Conservation (phyloP, 2,888 invertebrate genomes). For the Chymomyza caudatula region DNA sequence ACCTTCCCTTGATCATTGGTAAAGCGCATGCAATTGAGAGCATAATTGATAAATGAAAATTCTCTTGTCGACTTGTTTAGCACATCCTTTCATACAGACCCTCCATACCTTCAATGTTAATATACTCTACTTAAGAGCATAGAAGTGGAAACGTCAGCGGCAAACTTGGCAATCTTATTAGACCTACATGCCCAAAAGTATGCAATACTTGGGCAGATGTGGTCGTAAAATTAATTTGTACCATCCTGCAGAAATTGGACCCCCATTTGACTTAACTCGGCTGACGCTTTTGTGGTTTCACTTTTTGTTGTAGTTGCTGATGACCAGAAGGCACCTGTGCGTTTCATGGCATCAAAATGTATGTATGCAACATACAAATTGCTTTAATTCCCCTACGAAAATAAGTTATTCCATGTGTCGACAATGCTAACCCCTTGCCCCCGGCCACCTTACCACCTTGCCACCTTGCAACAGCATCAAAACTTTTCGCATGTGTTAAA, state of each 20-base stretch:
- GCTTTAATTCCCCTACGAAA: constrained; percentile 57
- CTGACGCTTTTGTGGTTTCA: background rate
- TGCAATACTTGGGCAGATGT: background rate
- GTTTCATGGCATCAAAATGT: constrained; percentile 33
- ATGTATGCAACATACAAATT: constrained; percentile 57
- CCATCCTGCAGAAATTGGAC: constrained; percentile 17
- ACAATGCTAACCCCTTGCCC: background rate
- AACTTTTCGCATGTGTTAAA: constrained; percentile 58
- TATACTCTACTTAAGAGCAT: no score
- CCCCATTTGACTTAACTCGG: no score
- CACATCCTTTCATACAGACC: no score
- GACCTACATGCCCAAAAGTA: background rate
- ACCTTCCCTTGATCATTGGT: no score
- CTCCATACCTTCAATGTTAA: no score
- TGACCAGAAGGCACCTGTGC: no score
- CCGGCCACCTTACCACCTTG: background rate
- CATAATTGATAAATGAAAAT: no score
- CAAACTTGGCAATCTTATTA: no score
- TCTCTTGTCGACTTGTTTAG: no score
- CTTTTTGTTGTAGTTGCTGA: constrained; percentile 12
- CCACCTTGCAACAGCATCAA: background rate
- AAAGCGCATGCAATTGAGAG: no score
- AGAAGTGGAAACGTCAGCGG: no score
- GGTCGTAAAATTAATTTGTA: constrained; percentile 54
- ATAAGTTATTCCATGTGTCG: constrained; percentile 55